phyloP scores from a whole-genome alignment of 2,797 vertebrate genomes.

The Furcifer pardalis region DNA sequence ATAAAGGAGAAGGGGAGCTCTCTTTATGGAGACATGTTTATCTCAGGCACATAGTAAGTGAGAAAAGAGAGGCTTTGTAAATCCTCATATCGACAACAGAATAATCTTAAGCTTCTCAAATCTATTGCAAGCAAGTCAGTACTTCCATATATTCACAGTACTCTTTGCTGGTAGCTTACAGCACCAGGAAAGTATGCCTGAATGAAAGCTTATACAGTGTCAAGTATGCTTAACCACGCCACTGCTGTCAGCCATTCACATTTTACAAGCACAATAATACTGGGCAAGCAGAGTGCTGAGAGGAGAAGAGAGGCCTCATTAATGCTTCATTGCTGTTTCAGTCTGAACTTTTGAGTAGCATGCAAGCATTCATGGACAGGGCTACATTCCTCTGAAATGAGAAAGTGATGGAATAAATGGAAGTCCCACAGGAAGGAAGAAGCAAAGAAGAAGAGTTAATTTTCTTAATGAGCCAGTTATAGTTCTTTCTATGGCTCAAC shows the following conservation, averaged over 20 bases:
- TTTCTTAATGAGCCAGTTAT: not conserved
- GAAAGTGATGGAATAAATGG: not conserved
- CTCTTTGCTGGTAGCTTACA: conserved; percentile 47
- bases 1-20: not conserved
- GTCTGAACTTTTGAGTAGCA: not conserved
- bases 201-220: conserved; percentile 56
- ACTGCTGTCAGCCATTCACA: conserved; percentile 4
- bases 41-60: not conserved
- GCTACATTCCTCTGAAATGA: not conserved
- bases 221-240: conserved; percentile 38
- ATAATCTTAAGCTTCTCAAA: not conserved
- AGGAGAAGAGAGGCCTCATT: not conserved
- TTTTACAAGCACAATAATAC: conserved; percentile 28
- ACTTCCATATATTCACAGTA: conserved; percentile 17
- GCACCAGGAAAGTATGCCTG: conserved; percentile 59
- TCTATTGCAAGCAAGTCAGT: conserved; percentile 26
- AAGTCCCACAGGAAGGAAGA: not conserved
- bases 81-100: not conserved
- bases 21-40: not conserved
- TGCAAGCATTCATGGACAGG: not conserved
- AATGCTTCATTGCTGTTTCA: not conserved
- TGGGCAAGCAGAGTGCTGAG: not conserved
- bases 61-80: conserved; percentile 11
- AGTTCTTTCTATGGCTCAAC: not conserved
- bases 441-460: not conserved